Evolutionary conservation across 1,140 invertebrate species (phyloP).

Genomic region (Trachymyrmex cornetzi): DNA sequence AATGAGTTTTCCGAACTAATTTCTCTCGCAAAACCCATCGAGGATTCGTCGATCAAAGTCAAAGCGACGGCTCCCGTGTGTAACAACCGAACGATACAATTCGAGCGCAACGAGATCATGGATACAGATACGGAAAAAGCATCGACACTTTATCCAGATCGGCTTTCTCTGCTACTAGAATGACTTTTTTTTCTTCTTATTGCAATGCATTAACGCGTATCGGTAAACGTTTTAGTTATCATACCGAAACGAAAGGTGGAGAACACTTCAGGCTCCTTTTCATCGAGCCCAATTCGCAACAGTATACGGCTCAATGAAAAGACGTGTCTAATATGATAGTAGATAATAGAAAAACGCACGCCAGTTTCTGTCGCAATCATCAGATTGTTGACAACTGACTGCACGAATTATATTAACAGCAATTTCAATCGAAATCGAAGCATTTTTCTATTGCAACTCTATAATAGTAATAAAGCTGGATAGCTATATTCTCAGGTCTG

Average conservation of each 20-base stretch:
- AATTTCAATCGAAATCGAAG: background rate
- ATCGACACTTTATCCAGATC: slow-evolving; percentile 27
- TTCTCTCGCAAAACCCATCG: slow-evolving; percentile 30
- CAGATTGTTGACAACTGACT: background rate
- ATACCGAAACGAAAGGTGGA: background rate
- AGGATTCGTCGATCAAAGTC: slow-evolving; percentile 51
- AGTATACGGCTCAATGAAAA: background rate
- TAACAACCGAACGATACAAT: slow-evolving; percentile 32
- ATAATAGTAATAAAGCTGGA: background rate
- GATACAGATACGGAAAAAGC: slow-evolving; percentile 25
- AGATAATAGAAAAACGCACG: background rate
- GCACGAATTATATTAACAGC: background rate
- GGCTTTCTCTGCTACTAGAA: slow-evolving; percentile 16
- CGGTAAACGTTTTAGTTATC: background rate
- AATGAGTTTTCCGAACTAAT: slow-evolving; percentile 53
- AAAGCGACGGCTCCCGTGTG: background rate
- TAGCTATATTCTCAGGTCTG: background rate
- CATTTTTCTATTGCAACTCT: background rate
- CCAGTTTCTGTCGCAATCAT: background rate
- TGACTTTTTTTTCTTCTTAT: background rate
- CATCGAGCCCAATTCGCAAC: background rate
- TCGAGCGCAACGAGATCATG: slow-evolving; percentile 42
- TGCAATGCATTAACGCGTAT: background rate
- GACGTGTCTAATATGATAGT: background rate
- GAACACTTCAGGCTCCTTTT: background rate